phyloP scores from a whole-genome alignment of 2,113 vertebrate species.

The human (Homo sapiens) region DNA sequence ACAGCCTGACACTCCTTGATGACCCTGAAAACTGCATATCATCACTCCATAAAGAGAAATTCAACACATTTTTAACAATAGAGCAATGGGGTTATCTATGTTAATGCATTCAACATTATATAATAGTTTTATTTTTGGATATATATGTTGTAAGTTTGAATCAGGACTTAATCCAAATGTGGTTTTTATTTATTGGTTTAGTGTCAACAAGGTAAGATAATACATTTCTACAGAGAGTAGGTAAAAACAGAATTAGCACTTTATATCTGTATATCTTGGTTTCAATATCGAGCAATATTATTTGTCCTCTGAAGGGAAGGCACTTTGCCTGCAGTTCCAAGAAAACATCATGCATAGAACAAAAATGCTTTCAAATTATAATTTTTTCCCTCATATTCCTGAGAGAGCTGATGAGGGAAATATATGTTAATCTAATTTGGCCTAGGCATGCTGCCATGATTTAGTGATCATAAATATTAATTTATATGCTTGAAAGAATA shows the following conservation, averaged over 20 bases:
- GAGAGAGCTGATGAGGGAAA: slow-evolving; percentile 25
- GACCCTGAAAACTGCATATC: background rate
- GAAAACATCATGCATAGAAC: background rate
- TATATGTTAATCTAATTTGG: slow-evolving; percentile 42
- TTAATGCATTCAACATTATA: background rate
- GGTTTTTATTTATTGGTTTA: background rate
- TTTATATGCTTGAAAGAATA: slow-evolving; percentile 39
- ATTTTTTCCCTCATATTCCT: background rate
- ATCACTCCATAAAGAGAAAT: background rate
- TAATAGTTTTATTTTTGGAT: background rate
- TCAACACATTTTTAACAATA: background rate
- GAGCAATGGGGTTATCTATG: background rate
- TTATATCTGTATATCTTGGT: background rate
- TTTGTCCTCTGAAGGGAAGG: background rate
- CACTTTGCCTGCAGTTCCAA: background rate
- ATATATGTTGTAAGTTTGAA: background rate
- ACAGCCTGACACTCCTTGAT: background rate
- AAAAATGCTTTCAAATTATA: slow-evolving; percentile 46
- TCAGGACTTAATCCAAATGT: background rate
- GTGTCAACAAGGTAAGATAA: background rate
- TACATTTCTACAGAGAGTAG: background rate
- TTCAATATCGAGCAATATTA: background rate
- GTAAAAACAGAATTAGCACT: background rate
- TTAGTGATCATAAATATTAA: slow-evolving; percentile 62
- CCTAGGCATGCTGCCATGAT: slow-evolving; percentile 26